A percentile compares a stretch with the other conserved stretches of the same genome.
Evolutionary conservation across 2,888 invertebrate species (phyloP).

Genomic region (Masnerella sp.): DNA sequence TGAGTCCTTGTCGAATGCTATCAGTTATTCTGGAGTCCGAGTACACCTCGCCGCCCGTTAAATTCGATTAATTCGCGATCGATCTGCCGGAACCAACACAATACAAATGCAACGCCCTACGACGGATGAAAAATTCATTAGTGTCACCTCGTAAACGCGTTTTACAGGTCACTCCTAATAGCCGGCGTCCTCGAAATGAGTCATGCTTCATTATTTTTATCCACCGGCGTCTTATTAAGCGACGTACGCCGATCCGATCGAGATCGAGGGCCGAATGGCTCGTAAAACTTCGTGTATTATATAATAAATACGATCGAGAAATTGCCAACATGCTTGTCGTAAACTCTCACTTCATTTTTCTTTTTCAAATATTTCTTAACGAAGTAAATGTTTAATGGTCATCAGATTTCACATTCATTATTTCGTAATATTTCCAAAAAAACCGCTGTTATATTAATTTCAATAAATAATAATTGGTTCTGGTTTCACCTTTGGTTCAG

Average conservation of each 20-base stretch:
- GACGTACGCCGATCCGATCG: conserved; percentile 30
- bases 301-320: conserved; percentile 27
- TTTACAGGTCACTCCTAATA: conserved; percentile 36
- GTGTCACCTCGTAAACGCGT: conserved; percentile 27
- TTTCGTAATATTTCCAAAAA: too few species aligned
- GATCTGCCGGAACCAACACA: background rate
- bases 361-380: too few species aligned
- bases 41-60: too few species aligned
- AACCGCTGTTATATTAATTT: too few species aligned
- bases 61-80: conserved; percentile 61
- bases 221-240: conserved; percentile 28
- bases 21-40: conserved; percentile 63
- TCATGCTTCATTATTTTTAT: conserved; percentile 53
- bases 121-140: conserved; percentile 27
- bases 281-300: conserved; percentile 34
- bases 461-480: too few species aligned
- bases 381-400: too few species aligned
- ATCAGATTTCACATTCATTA: too few species aligned
- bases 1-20: conserved; percentile 56
- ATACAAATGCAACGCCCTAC: conserved; percentile 14
- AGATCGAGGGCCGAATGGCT: conserved; percentile 39
- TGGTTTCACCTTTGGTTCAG: too few species aligned
- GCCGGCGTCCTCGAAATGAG: conserved; percentile 6
- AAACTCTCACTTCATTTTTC: too few species aligned
- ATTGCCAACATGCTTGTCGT: too few species aligned